Percentiles rank a stretch among this genome's conserved stretches.
phyloP scores from a whole-genome alignment of 1,140 invertebrate species.

The Calliphora vicina region DNA sequence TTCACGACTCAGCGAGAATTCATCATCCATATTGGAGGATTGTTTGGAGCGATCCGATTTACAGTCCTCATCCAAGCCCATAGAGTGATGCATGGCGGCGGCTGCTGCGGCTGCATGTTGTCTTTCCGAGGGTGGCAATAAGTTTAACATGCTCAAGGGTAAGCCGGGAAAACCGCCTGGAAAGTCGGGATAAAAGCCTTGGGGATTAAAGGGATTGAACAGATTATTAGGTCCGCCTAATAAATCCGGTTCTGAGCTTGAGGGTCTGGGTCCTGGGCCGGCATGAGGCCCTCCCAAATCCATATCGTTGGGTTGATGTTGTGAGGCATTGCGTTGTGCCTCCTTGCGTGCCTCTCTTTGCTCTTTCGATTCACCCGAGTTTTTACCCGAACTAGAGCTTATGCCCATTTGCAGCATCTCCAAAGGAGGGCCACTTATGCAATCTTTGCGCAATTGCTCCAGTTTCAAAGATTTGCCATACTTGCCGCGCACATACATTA shows the following conservation, averaged over 20 bases:
- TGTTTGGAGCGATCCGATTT: slow-evolving; percentile 72
- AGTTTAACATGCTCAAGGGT: slow-evolving; percentile 82
- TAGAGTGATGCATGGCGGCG: slow-evolving; percentile 63
- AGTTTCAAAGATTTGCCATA: slow-evolving; percentile 89
- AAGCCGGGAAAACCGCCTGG: slow-evolving; percentile 76
- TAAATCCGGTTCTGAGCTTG: slow-evolving; percentile 70
- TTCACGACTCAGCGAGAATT: slow-evolving; percentile 60
- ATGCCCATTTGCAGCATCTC: slow-evolving; percentile 76
- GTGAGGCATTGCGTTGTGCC: slow-evolving; percentile 11
- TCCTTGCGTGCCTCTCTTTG: slow-evolving; percentile 52
- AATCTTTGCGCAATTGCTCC: slow-evolving; percentile 86
- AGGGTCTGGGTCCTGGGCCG: slow-evolving; percentile 66
- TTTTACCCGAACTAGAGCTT: slow-evolving; percentile 45
- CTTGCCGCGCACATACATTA: slow-evolving; percentile 93
- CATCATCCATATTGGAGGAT: slow-evolving; percentile 72
- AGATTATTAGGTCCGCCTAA: slow-evolving; percentile 67
- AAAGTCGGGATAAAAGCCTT: slow-evolving; percentile 83
- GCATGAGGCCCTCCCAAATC: slow-evolving; percentile 50
- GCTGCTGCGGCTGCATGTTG: slow-evolving; percentile 65
- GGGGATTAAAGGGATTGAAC: slow-evolving; percentile 76
- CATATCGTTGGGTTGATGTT: slow-evolving; percentile 40
- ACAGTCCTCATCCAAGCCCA: slow-evolving; percentile 70
- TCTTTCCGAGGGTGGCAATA: slow-evolving; percentile 78
- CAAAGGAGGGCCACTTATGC: slow-evolving; percentile 75
- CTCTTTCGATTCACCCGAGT: slow-evolving; percentile 9